Conservation (phyloP, 2,888 invertebrate genomes). For the Sipha maydis region DNA sequence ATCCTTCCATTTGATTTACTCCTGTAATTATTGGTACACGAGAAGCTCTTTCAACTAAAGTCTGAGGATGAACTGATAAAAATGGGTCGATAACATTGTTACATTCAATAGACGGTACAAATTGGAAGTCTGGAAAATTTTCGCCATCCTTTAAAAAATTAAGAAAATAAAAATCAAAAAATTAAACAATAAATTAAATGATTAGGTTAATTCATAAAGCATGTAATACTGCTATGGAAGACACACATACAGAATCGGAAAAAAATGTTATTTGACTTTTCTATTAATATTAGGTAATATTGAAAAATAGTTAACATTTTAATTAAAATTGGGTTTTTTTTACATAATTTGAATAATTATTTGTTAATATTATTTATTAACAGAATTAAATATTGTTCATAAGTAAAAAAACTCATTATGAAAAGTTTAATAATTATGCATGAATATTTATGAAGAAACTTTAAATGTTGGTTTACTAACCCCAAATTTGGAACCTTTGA, state of each 20-base stretch:
- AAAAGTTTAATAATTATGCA: neutral
- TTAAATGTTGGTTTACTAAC: neutral
- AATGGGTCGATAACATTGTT: slow-evolving; percentile 68
- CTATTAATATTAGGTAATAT: no score
- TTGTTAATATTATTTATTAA: no score
- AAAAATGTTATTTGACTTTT: no score
- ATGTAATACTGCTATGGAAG: no score
- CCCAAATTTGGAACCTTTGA: slow-evolving; percentile 33
- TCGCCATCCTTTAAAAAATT: neutral
- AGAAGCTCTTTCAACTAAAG: slow-evolving; percentile 66
- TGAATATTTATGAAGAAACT: neutral
- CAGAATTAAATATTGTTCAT: no score
- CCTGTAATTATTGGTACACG: slow-evolving; percentile 80
- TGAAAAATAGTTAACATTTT: no score
- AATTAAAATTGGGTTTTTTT: no score
- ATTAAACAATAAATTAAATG: neutral
- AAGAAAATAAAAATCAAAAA: neutral
- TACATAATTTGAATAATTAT: no score
- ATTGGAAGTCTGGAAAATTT: slow-evolving; percentile 53
- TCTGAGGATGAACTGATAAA: slow-evolving; percentile 69
- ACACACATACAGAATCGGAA: no score
- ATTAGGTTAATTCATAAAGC: no score
- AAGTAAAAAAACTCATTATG: no score
- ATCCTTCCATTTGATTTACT: slow-evolving; percentile 79
- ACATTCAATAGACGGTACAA: slow-evolving; percentile 63